Conservation (phyloP, 1,140 invertebrate genomes). For the Lordiphosa mommai region DNA sequence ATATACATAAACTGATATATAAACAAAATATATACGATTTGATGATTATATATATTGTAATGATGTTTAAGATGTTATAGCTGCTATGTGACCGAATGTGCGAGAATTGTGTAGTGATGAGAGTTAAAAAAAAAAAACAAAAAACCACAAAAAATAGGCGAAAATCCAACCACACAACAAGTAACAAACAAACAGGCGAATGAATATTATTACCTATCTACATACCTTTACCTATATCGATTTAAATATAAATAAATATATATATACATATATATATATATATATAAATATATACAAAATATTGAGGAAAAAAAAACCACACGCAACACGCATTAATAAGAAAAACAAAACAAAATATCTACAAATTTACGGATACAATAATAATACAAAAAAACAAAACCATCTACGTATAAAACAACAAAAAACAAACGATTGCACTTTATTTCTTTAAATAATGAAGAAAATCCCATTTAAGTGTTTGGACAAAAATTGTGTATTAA, state of each 20-base stretch:
- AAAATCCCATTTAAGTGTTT: slow-evolving; percentile 78
- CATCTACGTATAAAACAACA: slow-evolving; percentile 42
- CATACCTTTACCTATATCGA: slow-evolving; percentile 76
- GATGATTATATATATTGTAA: slow-evolving; percentile 67
- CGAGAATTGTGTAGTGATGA: slow-evolving; percentile 25
- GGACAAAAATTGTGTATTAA: slow-evolving; percentile 79
- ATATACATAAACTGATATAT: slow-evolving; percentile 40
- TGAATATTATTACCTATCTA: slow-evolving; percentile 77
- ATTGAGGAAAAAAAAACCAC: slow-evolving; percentile 56
- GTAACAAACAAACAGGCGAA: slow-evolving; percentile 71
- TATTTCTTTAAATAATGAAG: slow-evolving; percentile 73
- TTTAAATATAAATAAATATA: slow-evolving; percentile 61
- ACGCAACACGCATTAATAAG: slow-evolving; percentile 37
- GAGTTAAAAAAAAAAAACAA: slow-evolving; percentile 2
- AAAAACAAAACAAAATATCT: slow-evolving; percentile 69
- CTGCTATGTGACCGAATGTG: slow-evolving; percentile 67
- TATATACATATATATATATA: slow-evolving; percentile 24
- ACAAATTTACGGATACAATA: slow-evolving; percentile 77
- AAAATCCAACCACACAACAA: slow-evolving; percentile 54
- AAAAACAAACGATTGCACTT: slow-evolving; percentile 61
- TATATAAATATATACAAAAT: slow-evolving; percentile 54
- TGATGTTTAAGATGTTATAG: slow-evolving; percentile 77
- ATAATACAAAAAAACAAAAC: slow-evolving; percentile 45
- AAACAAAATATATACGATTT: slow-evolving; percentile 45
- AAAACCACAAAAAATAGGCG: slow-evolving; percentile 33